Evolutionary conservation across 2,888 invertebrate species (phyloP), one percentile per base, ranked within the genome.

Genomic region (Calephelis perditalis): DNA sequence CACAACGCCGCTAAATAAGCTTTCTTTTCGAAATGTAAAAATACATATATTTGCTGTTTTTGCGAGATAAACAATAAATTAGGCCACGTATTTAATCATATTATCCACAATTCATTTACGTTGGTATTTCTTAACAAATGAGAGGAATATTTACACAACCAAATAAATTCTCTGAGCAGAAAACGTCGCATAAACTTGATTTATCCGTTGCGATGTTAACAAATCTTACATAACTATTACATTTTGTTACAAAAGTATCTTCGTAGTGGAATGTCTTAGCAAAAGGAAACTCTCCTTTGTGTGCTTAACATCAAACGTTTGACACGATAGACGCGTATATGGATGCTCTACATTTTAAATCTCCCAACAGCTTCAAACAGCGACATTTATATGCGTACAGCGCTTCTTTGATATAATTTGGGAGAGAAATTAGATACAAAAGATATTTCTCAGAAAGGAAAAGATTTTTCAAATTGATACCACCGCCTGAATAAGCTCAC

Each of bases 171-270:
- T 69, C 70, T 81, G 79, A 84, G 81, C 86, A 84, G 81, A 79
- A 73, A 71, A 77, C 74, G 89, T 82, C 87, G 84, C 87, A 87
- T 87, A 87, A 89, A 88, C 82, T 82, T 88, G 87, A 88, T 88
- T 88, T 88, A 88, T 87, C 77, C 81, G 71, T 76, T 74, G 77
- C 84, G 81, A 85, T 81, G 72, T 81, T 77, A 81, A 79, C 82
- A 82, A 83, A 81, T 78, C 81, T 77, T 77, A 75, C 71, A 74
- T 78, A 73, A 74, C 71, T 68, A 67, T 78, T 72, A 74, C 71
- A 67, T 63, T 71, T 70, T 65, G 68, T 66, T 68, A 67, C 67
- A 69, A 70, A 70, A 71, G 70, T 70, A 66, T 68, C 68, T 65
- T 68, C 64, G 64, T 67, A 68, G 65, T 64, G 65, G 61, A 65